Conservation (phyloP, 2,113 vertebrate species). For the Hemicordylus capensis region DNA sequence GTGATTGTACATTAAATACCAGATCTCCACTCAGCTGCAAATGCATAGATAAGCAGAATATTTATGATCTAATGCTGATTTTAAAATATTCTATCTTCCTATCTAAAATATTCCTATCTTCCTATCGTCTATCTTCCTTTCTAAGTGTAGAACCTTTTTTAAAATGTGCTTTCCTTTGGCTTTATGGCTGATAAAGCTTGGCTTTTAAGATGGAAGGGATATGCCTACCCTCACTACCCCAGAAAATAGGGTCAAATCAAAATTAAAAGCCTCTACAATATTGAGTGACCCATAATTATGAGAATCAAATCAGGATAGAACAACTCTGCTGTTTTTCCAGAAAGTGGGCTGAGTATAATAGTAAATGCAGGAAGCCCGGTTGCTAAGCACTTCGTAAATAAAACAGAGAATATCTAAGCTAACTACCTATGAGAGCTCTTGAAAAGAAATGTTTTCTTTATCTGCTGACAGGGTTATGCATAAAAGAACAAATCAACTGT, state of each 20-base stretch:
- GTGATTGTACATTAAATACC: neutral
- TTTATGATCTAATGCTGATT: neutral
- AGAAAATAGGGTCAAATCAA: neutral
- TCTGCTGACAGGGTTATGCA: slow-evolving; percentile 24
- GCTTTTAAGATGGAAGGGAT: neutral
- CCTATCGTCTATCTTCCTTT: neutral
- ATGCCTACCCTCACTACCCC: too few relatives aligned
- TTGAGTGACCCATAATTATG: too few relatives aligned
- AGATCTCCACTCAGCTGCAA: neutral
- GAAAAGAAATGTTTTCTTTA: slow-evolving; percentile 8
- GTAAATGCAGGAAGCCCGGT: neutral
- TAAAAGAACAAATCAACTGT: slow-evolving; percentile 21
- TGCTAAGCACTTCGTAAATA: slow-evolving; percentile 13
- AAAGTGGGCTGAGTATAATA: neutral
- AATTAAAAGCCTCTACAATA: neutral
- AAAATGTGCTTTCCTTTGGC: neutral
- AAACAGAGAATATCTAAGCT: slow-evolving; percentile 6
- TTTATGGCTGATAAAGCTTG: neutral
- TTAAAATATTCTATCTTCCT: neutral
- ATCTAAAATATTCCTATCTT: too few relatives aligned
- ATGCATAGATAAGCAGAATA: neutral
- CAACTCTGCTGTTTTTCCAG: neutral
- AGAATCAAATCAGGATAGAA: neutral
- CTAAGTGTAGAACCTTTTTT: neutral
- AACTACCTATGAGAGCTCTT: neutral